Base-by-base conservation (phyloP, 1,140 invertebrate species). In the Drosophila sproati region DNA sequence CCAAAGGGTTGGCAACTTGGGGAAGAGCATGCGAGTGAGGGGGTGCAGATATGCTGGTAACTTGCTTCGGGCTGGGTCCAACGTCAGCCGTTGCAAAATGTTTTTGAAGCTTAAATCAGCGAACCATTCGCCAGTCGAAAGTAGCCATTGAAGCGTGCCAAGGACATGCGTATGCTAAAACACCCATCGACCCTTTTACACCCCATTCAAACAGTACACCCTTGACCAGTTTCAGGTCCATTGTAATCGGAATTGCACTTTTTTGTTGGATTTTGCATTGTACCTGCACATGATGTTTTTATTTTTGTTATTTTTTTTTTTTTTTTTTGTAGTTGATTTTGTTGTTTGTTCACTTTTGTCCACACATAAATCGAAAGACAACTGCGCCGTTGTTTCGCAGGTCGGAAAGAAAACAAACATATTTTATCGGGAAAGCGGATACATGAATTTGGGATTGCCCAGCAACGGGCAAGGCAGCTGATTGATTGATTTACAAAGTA, bases 141-240 rank as follows among this genome's bases (percentile, higher is more conserved):
- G 67, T 35, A 72, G 67, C 54, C 64, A 85, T 68, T 64, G 69
- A 74, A 77, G 81, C 81, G 66, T 80, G 57, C 64, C 73, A 81
- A 73, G 73, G 61, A 78, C 73, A 85, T 64, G 64, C 52, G 60
- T 61, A 50, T 50, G 54, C 48, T 47, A 37, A n/a, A 52, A 20
- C 50, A 20, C 35, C 29, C 35, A 43, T 43, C 12, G 5, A 3
- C 48, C 41, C 55, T 43, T 5, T 45, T 37, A 5, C 29, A 8
- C 20, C 12, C 35, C 35, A 8, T 32, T 5, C 3, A 2, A 31
- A 57, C 12, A 20, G 5, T 3, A 10, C 5, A 6, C 48, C 10
- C 5, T 2, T n/a, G 20, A 20, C 20, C 41, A 7, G 5, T 5
- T 28, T 4, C 39, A 12, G 4, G 28, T 52, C 47, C 47, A 68